Percentiles rank a stretch among this genome's conserved stretches.
phyloP scores from a whole-genome alignment of 2,797 vertebrate species.

The Champsocephalus gunnari region DNA sequence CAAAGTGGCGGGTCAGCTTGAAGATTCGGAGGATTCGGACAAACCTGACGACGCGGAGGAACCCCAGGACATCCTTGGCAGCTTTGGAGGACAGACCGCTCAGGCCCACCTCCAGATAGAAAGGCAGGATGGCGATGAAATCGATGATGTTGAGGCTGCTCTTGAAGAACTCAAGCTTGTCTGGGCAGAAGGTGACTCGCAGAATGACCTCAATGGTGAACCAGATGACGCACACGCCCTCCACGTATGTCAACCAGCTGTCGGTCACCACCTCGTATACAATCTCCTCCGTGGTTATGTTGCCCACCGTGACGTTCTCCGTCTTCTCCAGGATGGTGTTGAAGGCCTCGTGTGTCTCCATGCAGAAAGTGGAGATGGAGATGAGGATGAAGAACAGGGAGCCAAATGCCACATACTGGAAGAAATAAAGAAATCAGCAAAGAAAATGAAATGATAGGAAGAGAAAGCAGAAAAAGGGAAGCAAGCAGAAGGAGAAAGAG shows the following conservation, averaged over 20 bases:
- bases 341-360: slow-evolving; percentile 99
- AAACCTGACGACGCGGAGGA: slow-evolving; percentile 96
- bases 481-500: slow-evolving; percentile 8
- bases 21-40: slow-evolving; percentile 99
- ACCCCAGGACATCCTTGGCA: slow-evolving; percentile 98
- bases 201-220: slow-evolving; percentile 99
- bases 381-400: slow-evolving; percentile 99
- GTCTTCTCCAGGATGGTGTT: slow-evolving; percentile 97
- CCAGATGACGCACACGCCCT: slow-evolving; percentile 98
- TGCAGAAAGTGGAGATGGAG: slow-evolving; percentile 99
- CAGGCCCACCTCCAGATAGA: slow-evolving; percentile 98
- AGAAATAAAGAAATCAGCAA: slow-evolving; percentile 17
- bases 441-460: slow-evolving; percentile 27
- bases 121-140: slow-evolving; percentile 99
- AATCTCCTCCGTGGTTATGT: slow-evolving; percentile 90
- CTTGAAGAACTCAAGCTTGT: slow-evolving; percentile 98
- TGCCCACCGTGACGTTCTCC: slow-evolving; percentile 91
- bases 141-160: slow-evolving; percentile 99
- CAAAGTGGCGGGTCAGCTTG: slow-evolving; percentile 98
- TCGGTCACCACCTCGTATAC: slow-evolving; percentile 93
- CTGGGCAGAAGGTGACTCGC: slow-evolving; percentile 96
- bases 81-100: slow-evolving; percentile 98
- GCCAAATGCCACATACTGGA: slow-evolving; percentile 97
- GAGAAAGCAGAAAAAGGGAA: slow-evolving; percentile 17
- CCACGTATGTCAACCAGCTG: slow-evolving; percentile 97